phyloP scores from a whole-genome alignment of 2,888 invertebrate genomes.

The Plutella xylostella region DNA sequence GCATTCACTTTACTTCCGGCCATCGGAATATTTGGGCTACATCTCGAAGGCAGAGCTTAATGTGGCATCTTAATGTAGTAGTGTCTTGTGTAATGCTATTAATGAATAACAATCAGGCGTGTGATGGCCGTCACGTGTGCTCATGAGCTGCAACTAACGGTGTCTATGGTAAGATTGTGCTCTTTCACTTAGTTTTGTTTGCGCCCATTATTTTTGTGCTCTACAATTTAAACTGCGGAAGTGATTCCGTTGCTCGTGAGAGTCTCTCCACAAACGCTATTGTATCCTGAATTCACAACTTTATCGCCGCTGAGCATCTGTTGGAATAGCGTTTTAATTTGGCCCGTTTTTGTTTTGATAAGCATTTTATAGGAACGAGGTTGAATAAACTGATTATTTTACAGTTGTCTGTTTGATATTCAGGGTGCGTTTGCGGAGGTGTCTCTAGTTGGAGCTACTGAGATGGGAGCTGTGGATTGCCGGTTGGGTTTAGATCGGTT shows the following conservation, averaged over 20 bases:
- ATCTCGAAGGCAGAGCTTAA: conserved; percentile 19
- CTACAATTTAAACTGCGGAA: conserved; percentile 48
- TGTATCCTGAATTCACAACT: conserved; percentile 33
- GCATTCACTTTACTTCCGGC: conserved; percentile 31
- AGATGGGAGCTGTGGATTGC: too few relatives aligned
- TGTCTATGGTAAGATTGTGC: conserved; percentile 31
- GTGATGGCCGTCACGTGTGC: conserved; percentile 14
- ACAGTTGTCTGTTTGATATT: too few relatives aligned
- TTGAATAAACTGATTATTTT: too few relatives aligned
- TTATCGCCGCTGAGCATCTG: conserved; percentile 23
- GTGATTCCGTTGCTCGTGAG: conserved; percentile 51
- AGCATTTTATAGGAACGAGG: too few relatives aligned
- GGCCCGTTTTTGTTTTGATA: neutral
- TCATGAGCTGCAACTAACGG: conserved; percentile 26
- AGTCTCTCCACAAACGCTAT: conserved; percentile 38
- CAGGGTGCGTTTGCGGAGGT: too few relatives aligned
- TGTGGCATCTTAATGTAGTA: conserved; percentile 21
- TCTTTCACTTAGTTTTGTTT: conserved; percentile 40
- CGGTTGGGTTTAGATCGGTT: too few relatives aligned
- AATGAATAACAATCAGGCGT: conserved; percentile 31
- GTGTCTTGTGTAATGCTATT: conserved; percentile 38
- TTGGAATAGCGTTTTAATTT: conserved; percentile 1
- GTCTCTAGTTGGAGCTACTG: too few relatives aligned
- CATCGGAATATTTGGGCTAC: conserved; percentile 26
- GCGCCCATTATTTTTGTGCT: conserved; percentile 42